Evolutionary conservation across 1,140 invertebrate species (phyloP).

Genomic region (Musca domestica): DNA sequence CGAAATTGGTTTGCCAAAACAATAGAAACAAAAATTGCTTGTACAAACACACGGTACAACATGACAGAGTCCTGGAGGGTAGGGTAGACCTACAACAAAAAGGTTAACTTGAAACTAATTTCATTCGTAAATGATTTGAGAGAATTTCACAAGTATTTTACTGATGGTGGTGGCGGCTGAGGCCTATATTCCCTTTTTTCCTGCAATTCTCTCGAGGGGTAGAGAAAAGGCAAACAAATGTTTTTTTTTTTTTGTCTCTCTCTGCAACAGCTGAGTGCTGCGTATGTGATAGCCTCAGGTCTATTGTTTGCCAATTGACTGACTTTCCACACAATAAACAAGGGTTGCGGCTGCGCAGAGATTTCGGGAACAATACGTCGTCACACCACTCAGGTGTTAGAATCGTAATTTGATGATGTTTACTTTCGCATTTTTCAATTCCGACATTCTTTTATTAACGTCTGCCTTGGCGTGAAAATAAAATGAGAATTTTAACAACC

Average conservation of each 20-base stretch:
- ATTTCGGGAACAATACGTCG: background rate
- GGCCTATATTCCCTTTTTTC: background rate
- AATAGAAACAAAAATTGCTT: background rate
- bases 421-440: background rate
- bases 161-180: background rate
- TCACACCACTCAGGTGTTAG: slow-evolving; percentile 11
- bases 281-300: background rate
- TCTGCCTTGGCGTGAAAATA: slow-evolving; percentile 4
- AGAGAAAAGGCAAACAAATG: background rate
- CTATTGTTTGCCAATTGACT: background rate
- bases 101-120: too few relatives aligned
- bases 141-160: too few relatives aligned
- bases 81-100: too few relatives aligned
- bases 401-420: slow-evolving; percentile 21
- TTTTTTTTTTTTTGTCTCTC: too few relatives aligned
- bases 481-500: slow-evolving; percentile 3
- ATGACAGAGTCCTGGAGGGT: background rate
- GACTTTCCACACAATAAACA: background rate
- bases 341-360: slow-evolving; percentile 9
- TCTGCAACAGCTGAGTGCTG: too few relatives aligned
- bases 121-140: too few relatives aligned
- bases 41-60: background rate
- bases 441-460: background rate
- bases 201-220: background rate
- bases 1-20: background rate